Percentiles rank a stretch among this genome's conserved stretches.
Evolutionary conservation across 2,797 vertebrate genomes (phyloP).

Genomic region (Spatula clypeata): DNA sequence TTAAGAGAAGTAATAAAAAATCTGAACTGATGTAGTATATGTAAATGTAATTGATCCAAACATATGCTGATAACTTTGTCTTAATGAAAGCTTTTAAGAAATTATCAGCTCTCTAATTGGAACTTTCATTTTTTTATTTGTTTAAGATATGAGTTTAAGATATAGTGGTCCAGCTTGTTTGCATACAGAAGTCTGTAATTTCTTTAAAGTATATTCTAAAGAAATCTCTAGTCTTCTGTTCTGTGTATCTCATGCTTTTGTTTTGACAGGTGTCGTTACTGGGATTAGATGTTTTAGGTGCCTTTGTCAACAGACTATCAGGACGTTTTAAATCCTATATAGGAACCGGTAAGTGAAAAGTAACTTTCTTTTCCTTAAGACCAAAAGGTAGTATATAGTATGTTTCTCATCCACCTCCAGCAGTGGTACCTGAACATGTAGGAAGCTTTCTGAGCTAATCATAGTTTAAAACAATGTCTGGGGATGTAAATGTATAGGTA

Average conservation of each 20-base stretch:
- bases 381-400: not conserved
- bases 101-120: not conserved
- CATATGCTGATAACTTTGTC: not conserved
- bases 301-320: slow-evolving; percentile 91
- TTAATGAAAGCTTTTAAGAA: not conserved
- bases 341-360: slow-evolving; percentile 89
- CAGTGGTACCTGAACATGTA: not conserved
- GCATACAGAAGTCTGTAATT: not conserved
- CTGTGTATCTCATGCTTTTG: slow-evolving; percentile 40
- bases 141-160: not conserved
- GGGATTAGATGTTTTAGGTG: slow-evolving; percentile 93
- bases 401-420: accelerated
- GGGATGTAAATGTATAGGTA: not conserved
- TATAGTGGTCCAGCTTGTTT: not conserved
- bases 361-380: not conserved
- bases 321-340: slow-evolving; percentile 93
- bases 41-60: not conserved
- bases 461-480: not conserved
- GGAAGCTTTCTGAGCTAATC: not conserved
- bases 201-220: not conserved
- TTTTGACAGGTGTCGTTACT: slow-evolving; percentile 91
- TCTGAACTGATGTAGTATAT: not conserved
- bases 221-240: not conserved
- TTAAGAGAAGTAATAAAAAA: not conserved
- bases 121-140: not conserved